Percentiles rank a stretch among this genome's conserved stretches.
Conservation (phyloP, 2,888 invertebrate species). For the Metallyticus violacea region DNA sequence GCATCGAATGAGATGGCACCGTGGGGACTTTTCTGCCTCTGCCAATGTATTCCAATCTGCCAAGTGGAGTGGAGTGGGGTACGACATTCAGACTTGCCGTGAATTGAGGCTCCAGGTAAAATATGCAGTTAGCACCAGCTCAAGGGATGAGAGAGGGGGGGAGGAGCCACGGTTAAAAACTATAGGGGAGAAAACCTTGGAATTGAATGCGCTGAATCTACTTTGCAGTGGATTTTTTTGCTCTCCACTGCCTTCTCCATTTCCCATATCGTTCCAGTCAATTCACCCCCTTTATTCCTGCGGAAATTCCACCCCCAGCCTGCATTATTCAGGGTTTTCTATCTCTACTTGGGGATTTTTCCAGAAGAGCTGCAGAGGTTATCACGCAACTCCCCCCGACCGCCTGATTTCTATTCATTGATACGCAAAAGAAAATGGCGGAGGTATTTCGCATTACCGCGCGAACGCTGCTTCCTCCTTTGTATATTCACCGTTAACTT, state of each 20-base stretch:
- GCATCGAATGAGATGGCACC: slow-evolving; percentile 25
- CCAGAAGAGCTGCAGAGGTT: neutral
- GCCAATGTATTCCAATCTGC: slow-evolving; percentile 23
- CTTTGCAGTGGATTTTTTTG: slow-evolving; percentile 27
- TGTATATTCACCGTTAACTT: neutral
- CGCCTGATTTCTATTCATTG: neutral
- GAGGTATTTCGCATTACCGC: neutral
- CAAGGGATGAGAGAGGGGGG: neutral
- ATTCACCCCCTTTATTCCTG: slow-evolving; percentile 2
- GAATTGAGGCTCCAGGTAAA: slow-evolving; percentile 26
- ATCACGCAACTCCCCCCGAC: neutral
- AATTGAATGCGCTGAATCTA: slow-evolving; percentile 27
- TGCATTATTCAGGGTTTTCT: slow-evolving; percentile 23
- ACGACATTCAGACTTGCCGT: slow-evolving; percentile 9
- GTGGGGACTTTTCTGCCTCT: slow-evolving; percentile 15
- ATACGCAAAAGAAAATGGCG: slow-evolving; percentile 1
- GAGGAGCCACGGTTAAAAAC: neutral
- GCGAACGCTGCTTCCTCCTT: neutral
- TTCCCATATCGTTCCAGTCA: neutral
- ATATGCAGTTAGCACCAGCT: slow-evolving; percentile 21
- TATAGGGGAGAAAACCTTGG: slow-evolving; percentile 20
- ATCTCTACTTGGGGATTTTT: slow-evolving; percentile 17
- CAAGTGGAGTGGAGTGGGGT: slow-evolving; percentile 11
- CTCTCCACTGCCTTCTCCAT: neutral
- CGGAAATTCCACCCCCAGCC: neutral